A percentile compares a stretch with the other conserved stretches of the same genome.
These are phyloP conservation scores for Hirtodrosophila alboralis DNA, from an alignment of 2,888 invertebrate species.

Conservation along the genomic window DNA sequence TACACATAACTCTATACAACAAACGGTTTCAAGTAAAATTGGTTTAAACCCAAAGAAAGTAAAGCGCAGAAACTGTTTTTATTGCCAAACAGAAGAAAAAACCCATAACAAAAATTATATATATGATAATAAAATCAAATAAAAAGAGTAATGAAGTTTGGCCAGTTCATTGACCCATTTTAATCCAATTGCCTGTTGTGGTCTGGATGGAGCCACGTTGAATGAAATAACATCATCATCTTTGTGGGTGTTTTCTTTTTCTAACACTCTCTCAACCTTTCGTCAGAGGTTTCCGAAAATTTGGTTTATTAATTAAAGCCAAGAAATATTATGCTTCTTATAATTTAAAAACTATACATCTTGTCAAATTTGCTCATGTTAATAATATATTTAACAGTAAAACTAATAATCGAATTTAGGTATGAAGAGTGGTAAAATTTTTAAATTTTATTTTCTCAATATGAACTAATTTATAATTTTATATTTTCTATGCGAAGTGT, in stretches of 20 bases:
- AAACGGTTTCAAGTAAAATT: slow-evolving; percentile 9
- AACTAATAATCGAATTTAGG: no score
- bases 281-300: not conserved
- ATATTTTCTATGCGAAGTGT: no score
- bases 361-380: no score
- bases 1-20: not conserved
- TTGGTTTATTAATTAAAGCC: not conserved
- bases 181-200: slow-evolving; percentile 23
- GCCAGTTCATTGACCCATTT: slow-evolving; percentile 57
- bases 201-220: slow-evolving; percentile 20
- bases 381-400: no score
- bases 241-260: not conserved
- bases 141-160: slow-evolving; percentile 15
- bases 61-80: slow-evolving; percentile 22
- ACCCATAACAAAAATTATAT: slow-evolving; percentile 26
- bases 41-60: slow-evolving; percentile 14
- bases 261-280: not conserved
- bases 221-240: slow-evolving; percentile 6
- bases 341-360: no score
- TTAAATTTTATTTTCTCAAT: no score
- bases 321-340: no score
- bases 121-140: slow-evolving; percentile 32
- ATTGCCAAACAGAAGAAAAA: slow-evolving; percentile 11
- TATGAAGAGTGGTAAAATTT: no score
- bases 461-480: no score